Evolutionary conservation across 2,797 vertebrate genomes (phyloP), one percentile per base, ranked within the genome.

Genomic region (Rhabdophis nuchalis): DNA sequence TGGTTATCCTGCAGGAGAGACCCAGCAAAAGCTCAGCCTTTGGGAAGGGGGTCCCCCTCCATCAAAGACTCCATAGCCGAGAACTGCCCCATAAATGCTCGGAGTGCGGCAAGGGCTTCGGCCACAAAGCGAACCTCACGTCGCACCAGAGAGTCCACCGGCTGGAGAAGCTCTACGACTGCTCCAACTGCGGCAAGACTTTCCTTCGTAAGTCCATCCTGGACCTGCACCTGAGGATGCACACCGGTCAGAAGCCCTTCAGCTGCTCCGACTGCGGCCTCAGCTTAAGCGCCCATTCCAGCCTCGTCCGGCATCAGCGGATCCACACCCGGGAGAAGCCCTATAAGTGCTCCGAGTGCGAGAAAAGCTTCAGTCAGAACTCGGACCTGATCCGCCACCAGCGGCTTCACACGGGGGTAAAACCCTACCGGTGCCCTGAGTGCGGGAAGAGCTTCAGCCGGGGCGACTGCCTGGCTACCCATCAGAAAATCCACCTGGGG

Each of bases 381-480:
- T 92, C 89, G 0, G 90, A 92, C 64, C 93, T 94, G 46, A 72
- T 92, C 57, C 46, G 86, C 9, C 93, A 94, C 25, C 89, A 92
- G 36, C 77, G 91, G 12, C 91, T 87, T 6, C 93, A 92, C 50
- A 94, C 89, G 0, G 90, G 93, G n/a, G 91, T 91, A 32, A 94
- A 92, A 36, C 92, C 91, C 0, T 92, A 86, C 11, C 72, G 1
- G 36, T 82, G 72, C 36, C 36, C 36, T 12, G 72, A 82, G 12
- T 82, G 72, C 20, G 72, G 36, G 72, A 82, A 82, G 36, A 82
- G 72, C 72, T 82, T 82, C 72, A 82, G 72, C 1, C 20, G 72
- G 20, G 72, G 72, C 4, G 72, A 82, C 20, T 82, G 72, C 72
- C 36, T 82, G 1, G 72, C 72, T 25, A 82, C 72, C 9, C 72